A percentile compares a stretch with the other conserved stretches of the same genome.
Evolutionary conservation across 2,113 vertebrate species (phyloP).

Genomic region (Gasterosteus aculeatus): DNA sequence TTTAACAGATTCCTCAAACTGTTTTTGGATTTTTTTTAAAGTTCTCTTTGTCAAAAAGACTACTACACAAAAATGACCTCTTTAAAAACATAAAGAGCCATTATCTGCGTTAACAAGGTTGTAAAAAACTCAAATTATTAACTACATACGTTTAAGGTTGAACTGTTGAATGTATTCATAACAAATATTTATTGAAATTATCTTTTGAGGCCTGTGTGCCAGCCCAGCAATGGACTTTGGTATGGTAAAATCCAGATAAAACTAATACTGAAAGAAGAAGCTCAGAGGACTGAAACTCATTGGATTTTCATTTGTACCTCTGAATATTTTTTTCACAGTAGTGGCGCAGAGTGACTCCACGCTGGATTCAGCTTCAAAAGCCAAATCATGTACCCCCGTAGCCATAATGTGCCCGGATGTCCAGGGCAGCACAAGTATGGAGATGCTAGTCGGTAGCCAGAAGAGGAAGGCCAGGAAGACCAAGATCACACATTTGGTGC

Average conservation of each 20-base stretch:
- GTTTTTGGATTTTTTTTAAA: not conserved
- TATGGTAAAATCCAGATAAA: not conserved
- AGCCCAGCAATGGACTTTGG: not conserved
- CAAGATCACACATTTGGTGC: slow-evolving; percentile 97
- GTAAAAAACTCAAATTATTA: not conserved
- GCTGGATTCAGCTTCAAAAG: slow-evolving; percentile 81
- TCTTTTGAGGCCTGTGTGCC: not conserved
- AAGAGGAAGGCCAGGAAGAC: slow-evolving; percentile 98
- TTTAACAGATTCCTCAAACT: not conserved
- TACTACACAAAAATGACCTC: not conserved
- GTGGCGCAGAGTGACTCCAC: slow-evolving; percentile 84
- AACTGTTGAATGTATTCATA: not conserved
- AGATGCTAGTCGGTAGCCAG: slow-evolving; percentile 96
- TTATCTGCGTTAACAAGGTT: not conserved
- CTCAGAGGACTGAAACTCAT: slow-evolving; percentile 1
- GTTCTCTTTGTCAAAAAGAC: not conserved
- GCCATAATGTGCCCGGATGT: slow-evolving; percentile 84
- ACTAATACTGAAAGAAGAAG: not conserved
- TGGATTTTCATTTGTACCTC: not conserved
- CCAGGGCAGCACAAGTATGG: slow-evolving; percentile 81
- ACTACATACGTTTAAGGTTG: not conserved
- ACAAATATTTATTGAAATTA: not conserved
- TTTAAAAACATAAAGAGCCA: not conserved
- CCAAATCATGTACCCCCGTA: slow-evolving; percentile 81
- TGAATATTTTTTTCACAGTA: slow-evolving; percentile 72